phyloP scores from a whole-genome alignment of 1,140 invertebrate species.

The Cephus cinctus region DNA sequence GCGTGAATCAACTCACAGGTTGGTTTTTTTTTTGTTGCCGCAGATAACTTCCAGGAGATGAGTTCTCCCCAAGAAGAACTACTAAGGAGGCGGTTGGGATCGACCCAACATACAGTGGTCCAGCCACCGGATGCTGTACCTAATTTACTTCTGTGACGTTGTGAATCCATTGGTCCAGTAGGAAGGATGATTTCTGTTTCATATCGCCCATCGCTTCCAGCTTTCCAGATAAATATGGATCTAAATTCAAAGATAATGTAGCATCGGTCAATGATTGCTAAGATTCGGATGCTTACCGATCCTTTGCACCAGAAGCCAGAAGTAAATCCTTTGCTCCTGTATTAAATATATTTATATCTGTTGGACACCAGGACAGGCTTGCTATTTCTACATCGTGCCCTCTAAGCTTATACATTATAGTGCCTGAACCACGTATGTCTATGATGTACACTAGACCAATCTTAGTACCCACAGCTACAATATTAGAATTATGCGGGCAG shows the following conservation, averaged over 20 bases:
- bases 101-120: conserved; percentile 60
- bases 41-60: conserved; percentile 51
- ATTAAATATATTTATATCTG: conserved; percentile 54
- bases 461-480: conserved; percentile 68
- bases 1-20: conserved; percentile 49
- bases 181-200: conserved; percentile 45
- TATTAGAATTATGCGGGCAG: conserved; percentile 62
- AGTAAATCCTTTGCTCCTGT: conserved; percentile 46
- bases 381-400: conserved; percentile 72
- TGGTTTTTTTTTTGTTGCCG: conserved; percentile 26
- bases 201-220: conserved; percentile 57
- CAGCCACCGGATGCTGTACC: conserved; percentile 37
- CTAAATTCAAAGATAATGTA: conserved; percentile 28
- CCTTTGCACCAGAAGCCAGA: conserved; percentile 58
- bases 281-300: conserved; percentile 37
- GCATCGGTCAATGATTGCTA: conserved; percentile 2
- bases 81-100: conserved; percentile 51
- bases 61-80: conserved; percentile 58
- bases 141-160: conserved; percentile 35
- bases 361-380: conserved; percentile 73
- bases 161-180: conserved; percentile 21
- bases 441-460: conserved; percentile 64
- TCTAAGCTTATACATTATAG: conserved; percentile 64
- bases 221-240: conserved; percentile 59
- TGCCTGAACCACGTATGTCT: conserved; percentile 60